Percentiles rank a stretch among this genome's conserved stretches.
phyloP scores from a whole-genome alignment of 2,797 vertebrate species.

The Cheirogaleus major region DNA sequence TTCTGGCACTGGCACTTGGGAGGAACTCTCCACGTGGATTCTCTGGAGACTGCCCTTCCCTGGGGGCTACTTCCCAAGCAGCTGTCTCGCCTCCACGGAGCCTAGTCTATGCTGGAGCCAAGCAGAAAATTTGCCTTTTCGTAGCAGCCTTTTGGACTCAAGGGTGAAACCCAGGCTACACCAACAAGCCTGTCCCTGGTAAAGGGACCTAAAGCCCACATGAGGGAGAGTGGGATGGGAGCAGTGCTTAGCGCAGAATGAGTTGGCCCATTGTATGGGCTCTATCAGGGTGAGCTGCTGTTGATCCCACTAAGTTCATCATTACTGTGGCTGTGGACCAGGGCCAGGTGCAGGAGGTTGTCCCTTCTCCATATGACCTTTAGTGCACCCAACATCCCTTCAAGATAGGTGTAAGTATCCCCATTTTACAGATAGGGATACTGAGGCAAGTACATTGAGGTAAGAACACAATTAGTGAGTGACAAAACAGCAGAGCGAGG shows the following conservation, averaged over 20 bases:
- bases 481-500: background rate
- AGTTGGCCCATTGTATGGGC: background rate
- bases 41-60: constrained; percentile 21
- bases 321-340: background rate
- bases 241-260: background rate
- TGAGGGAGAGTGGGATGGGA: background rate
- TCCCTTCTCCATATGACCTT: background rate
- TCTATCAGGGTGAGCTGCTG: background rate
- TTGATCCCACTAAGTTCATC: background rate
- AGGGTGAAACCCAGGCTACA: background rate
- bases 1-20: background rate
- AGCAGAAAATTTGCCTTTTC: background rate
- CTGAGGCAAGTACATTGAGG: background rate
- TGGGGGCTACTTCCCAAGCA: background rate
- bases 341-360: background rate
- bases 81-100: background rate
- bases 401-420: background rate
- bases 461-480: background rate
- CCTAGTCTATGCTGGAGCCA: background rate
- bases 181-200: background rate
- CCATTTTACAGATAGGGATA: background rate
- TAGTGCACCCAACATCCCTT: background rate
- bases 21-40: background rate
- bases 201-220: background rate
- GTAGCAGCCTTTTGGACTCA: background rate